These are phyloP conservation scores for Zenarchopterus dispar DNA, from an alignment of 2,797 vertebrate genomes.

Conservation along the genomic window DNA sequence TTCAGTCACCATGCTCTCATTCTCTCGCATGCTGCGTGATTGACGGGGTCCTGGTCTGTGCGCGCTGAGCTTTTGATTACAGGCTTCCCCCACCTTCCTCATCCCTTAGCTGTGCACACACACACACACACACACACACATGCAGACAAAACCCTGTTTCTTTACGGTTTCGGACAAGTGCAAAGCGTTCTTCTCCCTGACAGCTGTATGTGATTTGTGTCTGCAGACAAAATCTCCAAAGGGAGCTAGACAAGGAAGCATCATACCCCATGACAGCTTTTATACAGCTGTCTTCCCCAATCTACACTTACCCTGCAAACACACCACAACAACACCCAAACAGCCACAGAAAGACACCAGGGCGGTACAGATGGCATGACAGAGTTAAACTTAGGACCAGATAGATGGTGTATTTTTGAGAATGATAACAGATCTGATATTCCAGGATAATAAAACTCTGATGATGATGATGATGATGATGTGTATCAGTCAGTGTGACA, in stretches of 20 bases:
- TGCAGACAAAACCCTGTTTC: conserved; percentile 50
- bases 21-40: conserved; percentile 77
- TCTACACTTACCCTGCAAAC: conserved; percentile 21
- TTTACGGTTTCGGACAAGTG: conserved; percentile 74
- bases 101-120: conserved; percentile 54
- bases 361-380: not conserved
- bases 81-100: conserved; percentile 70
- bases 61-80: conserved; percentile 82
- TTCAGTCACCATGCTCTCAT: conserved; percentile 68
- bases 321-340: conserved; percentile 31
- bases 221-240: conserved; percentile 74
- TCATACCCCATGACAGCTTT: conserved; percentile 67
- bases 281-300: conserved; percentile 37
- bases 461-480: not conserved
- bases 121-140: conserved; percentile 45
- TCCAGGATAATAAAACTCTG: not conserved
- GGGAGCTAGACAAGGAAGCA: conserved; percentile 59
- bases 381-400: conserved; percentile 5
- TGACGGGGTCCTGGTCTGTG: conserved; percentile 86
- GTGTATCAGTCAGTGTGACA: not conserved
- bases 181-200: conserved; percentile 74
- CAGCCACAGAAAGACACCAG: not conserved
- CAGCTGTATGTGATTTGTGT: conserved; percentile 80
- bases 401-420: not conserved
- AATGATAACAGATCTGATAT: not conserved